Evolutionary conservation across 2,888 invertebrate genomes (phyloP), one percentile per base, ranked within the genome.

Genomic region (Sicus ferrugineus): DNA sequence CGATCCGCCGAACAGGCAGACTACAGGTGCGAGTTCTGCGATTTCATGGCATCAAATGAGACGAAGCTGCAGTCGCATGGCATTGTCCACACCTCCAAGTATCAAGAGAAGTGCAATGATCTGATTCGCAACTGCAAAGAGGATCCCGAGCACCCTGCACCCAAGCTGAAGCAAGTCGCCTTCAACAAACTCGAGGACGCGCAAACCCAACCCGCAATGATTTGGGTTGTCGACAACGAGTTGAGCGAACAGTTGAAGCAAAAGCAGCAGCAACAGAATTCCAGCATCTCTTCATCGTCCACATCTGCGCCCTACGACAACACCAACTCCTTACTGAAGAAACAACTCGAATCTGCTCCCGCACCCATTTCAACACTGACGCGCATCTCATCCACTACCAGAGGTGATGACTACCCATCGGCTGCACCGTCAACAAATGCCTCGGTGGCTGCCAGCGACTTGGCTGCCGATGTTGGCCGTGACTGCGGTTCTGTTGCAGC

Each of bases 41-140:
- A 92, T 64, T 95, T 92, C 84, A 90, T 92, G 0, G 91, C 92
- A 0, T 86, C 90, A 1, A 91, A 93, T 75, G 90, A 91, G 73
- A 87, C 88, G 11, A 90, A 93, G 77, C 85, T 95, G 34, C 83
- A 87, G 52, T 87, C 90, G 0, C 95, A 95, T 81, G 87, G 87
- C 23, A 88, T 87, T 74, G 92, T 94, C 0, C 95, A 95, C 80
- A 89, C 91, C 0, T 88, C 89, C 58, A 92, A 93, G 78, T 94
- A 95, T 82, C 92, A 93, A 81, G 90, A 92, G 31, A 90, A 92
- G 80, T 92, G 92, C 7, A 90, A 90, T 79, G 88, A 89, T 78
- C 85, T 93, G 21, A 88, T 90, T 74, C 88, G 88, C 46, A 86
- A 90, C 73, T 91, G 92, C 78, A 88, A 88, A 42, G 87, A 89